Evolutionary conservation across 1,140 invertebrate genomes (phyloP).

Genomic region (Macrotrachela quadricornifera): DNA sequence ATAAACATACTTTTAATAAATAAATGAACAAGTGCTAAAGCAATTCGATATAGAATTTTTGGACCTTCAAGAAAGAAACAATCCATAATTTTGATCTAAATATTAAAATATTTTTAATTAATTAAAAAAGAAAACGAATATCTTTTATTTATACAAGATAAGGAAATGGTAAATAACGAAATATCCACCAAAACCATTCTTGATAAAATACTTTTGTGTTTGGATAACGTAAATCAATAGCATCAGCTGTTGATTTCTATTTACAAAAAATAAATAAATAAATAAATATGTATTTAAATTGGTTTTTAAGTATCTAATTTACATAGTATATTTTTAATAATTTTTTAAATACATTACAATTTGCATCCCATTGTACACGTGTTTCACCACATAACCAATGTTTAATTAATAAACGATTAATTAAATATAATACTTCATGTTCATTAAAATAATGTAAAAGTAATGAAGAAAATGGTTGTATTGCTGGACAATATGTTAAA

Average conservation of each 20-base stretch:
- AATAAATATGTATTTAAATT: too few relatives aligned
- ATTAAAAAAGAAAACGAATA: background rate
- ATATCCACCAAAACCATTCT: constrained; percentile 91
- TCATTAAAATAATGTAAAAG: constrained; percentile 6
- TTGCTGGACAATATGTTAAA: constrained; percentile 2
- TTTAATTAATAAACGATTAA: background rate
- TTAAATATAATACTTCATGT: constrained; percentile 2
- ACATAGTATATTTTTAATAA: constrained; percentile 8
- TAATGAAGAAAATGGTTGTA: constrained; percentile 1
- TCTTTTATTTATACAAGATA: constrained; percentile 46
- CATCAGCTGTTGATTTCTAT: background rate
- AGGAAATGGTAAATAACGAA: constrained; percentile 68
- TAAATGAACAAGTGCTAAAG: constrained; percentile 41
- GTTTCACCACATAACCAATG: constrained; percentile 2
- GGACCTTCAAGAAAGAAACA: constrained; percentile 89
- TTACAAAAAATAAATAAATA: background rate
- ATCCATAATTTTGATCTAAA: constrained; percentile 64
- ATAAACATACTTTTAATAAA: constrained; percentile 1
- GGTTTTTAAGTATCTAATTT: too few relatives aligned
- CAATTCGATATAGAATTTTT: constrained; percentile 74
- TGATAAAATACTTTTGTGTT: constrained; percentile 7
- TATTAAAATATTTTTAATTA: too few relatives aligned
- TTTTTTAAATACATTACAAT: background rate
- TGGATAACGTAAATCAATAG: background rate
- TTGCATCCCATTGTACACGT: background rate